Percentiles rank a stretch among this genome's conserved stretches.
Conservation (phyloP, 2,888 invertebrate species). For the Vanessa cardui region DNA sequence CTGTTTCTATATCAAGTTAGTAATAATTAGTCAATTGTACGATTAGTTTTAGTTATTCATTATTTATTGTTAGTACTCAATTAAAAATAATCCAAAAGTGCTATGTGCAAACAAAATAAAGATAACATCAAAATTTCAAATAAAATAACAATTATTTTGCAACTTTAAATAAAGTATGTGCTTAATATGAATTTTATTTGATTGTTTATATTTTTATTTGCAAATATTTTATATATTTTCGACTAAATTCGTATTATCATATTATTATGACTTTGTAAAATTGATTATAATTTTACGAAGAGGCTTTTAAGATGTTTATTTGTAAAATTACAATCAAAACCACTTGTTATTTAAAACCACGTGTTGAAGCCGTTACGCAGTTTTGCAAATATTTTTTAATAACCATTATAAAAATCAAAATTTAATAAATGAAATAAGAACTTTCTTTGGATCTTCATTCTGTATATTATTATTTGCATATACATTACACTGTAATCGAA, state of each 20-base stretch:
- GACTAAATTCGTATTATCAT: too few relatives aligned
- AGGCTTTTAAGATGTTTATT: too few relatives aligned
- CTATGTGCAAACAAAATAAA: neutral
- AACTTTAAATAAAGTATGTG: neutral
- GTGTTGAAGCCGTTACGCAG: too few relatives aligned
- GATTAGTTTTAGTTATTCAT: conserved; percentile 14
- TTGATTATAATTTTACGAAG: too few relatives aligned
- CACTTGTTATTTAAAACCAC: too few relatives aligned
- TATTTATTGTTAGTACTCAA: conserved; percentile 33
- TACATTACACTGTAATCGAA: neutral
- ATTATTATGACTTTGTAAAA: too few relatives aligned
- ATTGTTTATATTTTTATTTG: too few relatives aligned
- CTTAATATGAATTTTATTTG: neutral
- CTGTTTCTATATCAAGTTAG: conserved; percentile 25
- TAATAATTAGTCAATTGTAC: conserved; percentile 27
- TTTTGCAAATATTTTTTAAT: too few relatives aligned
- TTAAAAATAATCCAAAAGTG: neutral
- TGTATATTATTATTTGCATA: neutral
- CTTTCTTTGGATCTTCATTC: too few relatives aligned
- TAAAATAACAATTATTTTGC: neutral
- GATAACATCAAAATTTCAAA: neutral
- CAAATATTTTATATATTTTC: too few relatives aligned
- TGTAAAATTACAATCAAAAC: too few relatives aligned
- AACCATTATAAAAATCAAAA: neutral
- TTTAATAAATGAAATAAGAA: too few relatives aligned